These are phyloP conservation scores for Megalops atlanticus DNA, from an alignment of 2,113 vertebrate species.

Conservation along the genomic window DNA sequence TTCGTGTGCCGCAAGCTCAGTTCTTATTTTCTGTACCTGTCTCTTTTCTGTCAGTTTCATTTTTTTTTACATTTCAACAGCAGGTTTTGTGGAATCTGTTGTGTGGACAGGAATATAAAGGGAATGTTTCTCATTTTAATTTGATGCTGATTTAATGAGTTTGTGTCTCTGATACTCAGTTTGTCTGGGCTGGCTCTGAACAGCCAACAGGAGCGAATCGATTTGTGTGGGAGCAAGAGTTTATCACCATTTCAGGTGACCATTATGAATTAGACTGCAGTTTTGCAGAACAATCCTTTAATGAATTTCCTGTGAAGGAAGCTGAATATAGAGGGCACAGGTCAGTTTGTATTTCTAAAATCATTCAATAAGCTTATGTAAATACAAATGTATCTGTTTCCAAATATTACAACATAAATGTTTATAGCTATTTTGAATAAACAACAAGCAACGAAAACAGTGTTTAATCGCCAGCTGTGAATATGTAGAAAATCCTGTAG, in stretches of 20 bases:
- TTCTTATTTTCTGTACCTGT: neutral
- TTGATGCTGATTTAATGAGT: neutral
- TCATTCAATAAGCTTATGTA: slow-evolving; percentile 67
- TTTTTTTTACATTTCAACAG: slow-evolving; percentile 29
- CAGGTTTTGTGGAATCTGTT: slow-evolving; percentile 17
- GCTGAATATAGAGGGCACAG: slow-evolving; percentile 36
- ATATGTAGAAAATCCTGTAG: slow-evolving; percentile 50
- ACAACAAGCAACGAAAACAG: slow-evolving; percentile 62
- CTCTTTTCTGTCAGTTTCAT: slow-evolving; percentile 14
- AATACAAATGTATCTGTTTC: slow-evolving; percentile 69
- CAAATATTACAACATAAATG: slow-evolving; percentile 64
- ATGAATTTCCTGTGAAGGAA: slow-evolving; percentile 33
- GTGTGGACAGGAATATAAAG: neutral
- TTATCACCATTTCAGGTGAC: slow-evolving; percentile 17
- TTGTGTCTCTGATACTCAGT: slow-evolving; percentile 31
- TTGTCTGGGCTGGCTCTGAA: slow-evolving; percentile 27
- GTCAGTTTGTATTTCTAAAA: slow-evolving; percentile 58
- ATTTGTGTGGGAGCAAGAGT: slow-evolving; percentile 3
- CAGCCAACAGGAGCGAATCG: slow-evolving; percentile 17
- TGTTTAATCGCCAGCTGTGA: slow-evolving; percentile 65
- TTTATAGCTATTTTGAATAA: slow-evolving; percentile 68
- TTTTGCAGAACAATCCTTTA: slow-evolving; percentile 31
- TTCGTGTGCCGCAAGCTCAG: slow-evolving; percentile 54
- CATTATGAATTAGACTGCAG: slow-evolving; percentile 37
- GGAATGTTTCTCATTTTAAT: neutral